Conservation (phyloP, 2,888 invertebrate genomes). For the Hybos culiciformis region DNA sequence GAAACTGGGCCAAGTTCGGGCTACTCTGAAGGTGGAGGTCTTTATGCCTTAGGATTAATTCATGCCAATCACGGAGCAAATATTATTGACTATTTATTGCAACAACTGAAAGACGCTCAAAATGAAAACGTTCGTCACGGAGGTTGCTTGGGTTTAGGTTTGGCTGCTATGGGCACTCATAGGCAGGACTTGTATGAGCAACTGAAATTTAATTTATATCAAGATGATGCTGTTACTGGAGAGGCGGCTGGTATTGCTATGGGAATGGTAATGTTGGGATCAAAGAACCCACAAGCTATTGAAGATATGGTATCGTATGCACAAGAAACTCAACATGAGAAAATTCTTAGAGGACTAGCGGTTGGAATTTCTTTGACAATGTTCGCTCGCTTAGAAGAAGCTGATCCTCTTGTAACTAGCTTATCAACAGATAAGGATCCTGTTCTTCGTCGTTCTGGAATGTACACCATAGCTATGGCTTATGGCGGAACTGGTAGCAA, state of each 20-base stretch:
- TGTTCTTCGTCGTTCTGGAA: slow-evolving; percentile 85
- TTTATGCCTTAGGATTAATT: slow-evolving; percentile 92
- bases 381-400: slow-evolving; percentile 94
- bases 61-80: slow-evolving; percentile 97
- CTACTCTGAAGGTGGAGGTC: slow-evolving; percentile 85
- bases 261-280: slow-evolving; percentile 99
- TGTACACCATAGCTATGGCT: slow-evolving; percentile 96
- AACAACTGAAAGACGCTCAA: slow-evolving; percentile 89
- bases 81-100: slow-evolving; percentile 88
- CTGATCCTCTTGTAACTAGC: slow-evolving; percentile 82
- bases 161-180: slow-evolving; percentile 97
- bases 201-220: slow-evolving; percentile 90
- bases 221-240: slow-evolving; percentile 97
- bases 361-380: slow-evolving; percentile 93
- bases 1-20: slow-evolving; percentile 88
- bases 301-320: slow-evolving; percentile 90
- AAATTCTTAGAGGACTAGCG: slow-evolving; percentile 91
- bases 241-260: slow-evolving; percentile 98
- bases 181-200: slow-evolving; percentile 92
- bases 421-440: slow-evolving; percentile 89
- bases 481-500: slow-evolving; percentile 98
- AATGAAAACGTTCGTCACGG: slow-evolving; percentile 97
- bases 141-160: slow-evolving; percentile 89
- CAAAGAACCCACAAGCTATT: slow-evolving; percentile 75
- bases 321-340: slow-evolving; percentile 87